Conservation (phyloP, 2,113 vertebrate genomes). For the Pollimyrus isidori region DNA sequence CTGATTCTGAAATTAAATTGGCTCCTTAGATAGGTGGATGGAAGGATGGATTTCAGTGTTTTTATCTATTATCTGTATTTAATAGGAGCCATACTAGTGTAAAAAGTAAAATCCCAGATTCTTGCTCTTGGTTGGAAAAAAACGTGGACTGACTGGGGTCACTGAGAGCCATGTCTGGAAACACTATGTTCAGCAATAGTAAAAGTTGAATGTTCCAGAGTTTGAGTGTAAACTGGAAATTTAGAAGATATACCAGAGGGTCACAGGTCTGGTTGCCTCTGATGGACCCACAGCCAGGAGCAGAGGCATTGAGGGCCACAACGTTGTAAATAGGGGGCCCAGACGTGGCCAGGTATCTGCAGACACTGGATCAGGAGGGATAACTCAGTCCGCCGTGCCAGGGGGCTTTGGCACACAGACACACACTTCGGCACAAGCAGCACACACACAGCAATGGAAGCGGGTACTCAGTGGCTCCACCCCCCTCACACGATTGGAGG, state of each 20-base stretch:
- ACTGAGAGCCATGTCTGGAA: background rate
- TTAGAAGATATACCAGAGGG: slow-evolving; percentile 52
- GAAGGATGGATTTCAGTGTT: background rate
- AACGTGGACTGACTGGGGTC: background rate
- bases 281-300: slow-evolving; percentile 37
- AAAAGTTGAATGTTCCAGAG: background rate
- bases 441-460: background rate
- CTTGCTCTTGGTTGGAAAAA: background rate
- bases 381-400: background rate
- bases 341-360: slow-evolving; percentile 78
- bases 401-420: background rate
- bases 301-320: slow-evolving; percentile 49
- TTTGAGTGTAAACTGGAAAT: background rate
- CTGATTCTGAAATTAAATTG: background rate
- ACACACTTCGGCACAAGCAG: too few species aligned
- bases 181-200: background rate
- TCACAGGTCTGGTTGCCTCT: slow-evolving; percentile 54
- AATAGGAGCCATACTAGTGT: background rate
- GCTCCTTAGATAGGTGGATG: background rate
- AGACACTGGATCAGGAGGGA: slow-evolving; percentile 34
- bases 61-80: background rate
- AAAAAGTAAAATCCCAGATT: background rate
- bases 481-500: background rate
- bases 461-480: background rate
- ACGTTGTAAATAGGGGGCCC: slow-evolving; percentile 66